Percentiles rank a stretch among this genome's conserved stretches.
Evolutionary conservation across 2,888 invertebrate species (phyloP).

Genomic region (Sinelater perroti): DNA sequence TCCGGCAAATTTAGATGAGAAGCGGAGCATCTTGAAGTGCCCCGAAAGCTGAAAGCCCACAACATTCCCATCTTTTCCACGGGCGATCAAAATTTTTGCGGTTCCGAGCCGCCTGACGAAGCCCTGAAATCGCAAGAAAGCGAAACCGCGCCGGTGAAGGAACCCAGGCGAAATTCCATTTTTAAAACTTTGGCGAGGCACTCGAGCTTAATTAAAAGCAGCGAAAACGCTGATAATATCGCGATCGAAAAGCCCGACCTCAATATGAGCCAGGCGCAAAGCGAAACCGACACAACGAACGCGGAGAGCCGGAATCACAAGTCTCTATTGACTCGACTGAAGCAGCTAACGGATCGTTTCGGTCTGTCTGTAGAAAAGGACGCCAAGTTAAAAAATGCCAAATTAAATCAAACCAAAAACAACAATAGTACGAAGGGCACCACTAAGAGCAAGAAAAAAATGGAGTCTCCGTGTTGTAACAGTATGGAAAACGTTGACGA

Average conservation of each 20-base stretch:
- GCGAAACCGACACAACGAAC: constrained; percentile 32
- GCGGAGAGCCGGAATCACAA: constrained; percentile 50
- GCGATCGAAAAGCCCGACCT: constrained; percentile 24
- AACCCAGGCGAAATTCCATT: constrained; percentile 37
- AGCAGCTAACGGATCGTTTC: constrained; percentile 65
- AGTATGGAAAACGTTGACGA: constrained; percentile 52
- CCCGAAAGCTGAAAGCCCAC: constrained; percentile 51
- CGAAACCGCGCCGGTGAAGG: constrained; percentile 33
- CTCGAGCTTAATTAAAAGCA: constrained; percentile 36
- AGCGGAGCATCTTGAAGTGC: constrained; percentile 56
- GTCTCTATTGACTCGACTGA: constrained; percentile 63
- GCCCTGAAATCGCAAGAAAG: constrained; percentile 32
- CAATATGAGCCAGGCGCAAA: constrained; percentile 28
- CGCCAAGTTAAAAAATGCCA: constrained; percentile 47
- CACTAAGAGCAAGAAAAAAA: constrained; percentile 45
- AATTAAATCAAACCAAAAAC: constrained; percentile 44
- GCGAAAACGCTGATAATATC: constrained; percentile 25
- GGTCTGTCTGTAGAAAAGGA: constrained; percentile 63
- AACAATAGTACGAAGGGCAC: constrained; percentile 43
- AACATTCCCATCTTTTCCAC: constrained; percentile 7
- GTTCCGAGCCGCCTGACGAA: constrained; percentile 22
- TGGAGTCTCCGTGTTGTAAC: constrained; percentile 51
- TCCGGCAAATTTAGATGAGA: constrained; percentile 50
- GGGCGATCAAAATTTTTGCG: constrained; percentile 17
- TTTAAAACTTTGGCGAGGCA: constrained; percentile 39